A percentile compares a stretch with the other conserved stretches of the same genome.
These are phyloP conservation scores for Fistularia commersonii DNA, from an alignment of 2,797 vertebrate species.

Conservation along the genomic window DNA sequence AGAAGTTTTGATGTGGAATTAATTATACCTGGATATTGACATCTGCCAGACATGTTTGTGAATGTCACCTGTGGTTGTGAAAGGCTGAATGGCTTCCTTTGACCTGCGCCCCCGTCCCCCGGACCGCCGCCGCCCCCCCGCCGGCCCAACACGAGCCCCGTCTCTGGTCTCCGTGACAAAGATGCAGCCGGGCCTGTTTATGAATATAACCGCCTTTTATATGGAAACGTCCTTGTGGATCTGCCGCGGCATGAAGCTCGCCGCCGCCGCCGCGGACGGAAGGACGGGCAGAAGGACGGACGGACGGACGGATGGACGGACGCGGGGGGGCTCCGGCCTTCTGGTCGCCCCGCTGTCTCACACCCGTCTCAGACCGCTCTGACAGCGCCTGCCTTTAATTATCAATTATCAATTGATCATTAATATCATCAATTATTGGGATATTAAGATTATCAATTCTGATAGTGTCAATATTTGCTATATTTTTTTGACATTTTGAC, in stretches of 20 bases:
- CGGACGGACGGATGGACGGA: too few species aligned
- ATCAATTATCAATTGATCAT: too few species aligned
- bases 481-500: too few species aligned
- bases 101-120: slow-evolving; percentile 16
- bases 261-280: too few species aligned
- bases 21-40: slow-evolving; percentile 30
- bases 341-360: too few species aligned
- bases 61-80: slow-evolving; percentile 27
- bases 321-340: too few species aligned
- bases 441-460: too few species aligned
- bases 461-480: too few species aligned
- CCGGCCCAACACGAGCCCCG: background rate
- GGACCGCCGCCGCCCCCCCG: slow-evolving; percentile 41
- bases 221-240: slow-evolving; percentile 26
- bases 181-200: slow-evolving; percentile 18
- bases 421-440: too few species aligned
- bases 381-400: too few species aligned
- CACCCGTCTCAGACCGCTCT: too few species aligned
- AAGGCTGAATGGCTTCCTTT: slow-evolving; percentile 51
- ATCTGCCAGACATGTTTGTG: slow-evolving; percentile 33
- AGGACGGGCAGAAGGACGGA: too few species aligned
- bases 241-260: slow-evolving; percentile 14
- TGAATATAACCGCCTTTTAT: slow-evolving; percentile 18
- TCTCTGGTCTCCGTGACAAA: slow-evolving; percentile 26
- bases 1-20: slow-evolving; percentile 28